Evolutionary conservation across 2,113 vertebrate species (phyloP), one percentile per base, ranked within the genome.

Genomic region (Zootoca vivipara): DNA sequence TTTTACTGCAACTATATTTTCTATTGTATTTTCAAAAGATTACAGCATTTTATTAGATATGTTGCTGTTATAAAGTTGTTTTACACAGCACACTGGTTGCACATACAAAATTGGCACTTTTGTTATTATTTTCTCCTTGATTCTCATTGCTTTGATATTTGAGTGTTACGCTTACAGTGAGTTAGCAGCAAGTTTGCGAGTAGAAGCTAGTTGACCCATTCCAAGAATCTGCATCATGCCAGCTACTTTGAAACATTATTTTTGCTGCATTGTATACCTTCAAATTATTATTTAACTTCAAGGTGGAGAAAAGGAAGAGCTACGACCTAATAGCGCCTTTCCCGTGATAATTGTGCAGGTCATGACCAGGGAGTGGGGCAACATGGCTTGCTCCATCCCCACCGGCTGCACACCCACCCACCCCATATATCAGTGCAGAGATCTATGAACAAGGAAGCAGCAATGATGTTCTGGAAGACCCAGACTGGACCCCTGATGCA

Each of bases 1-100:
- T 90, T 92, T 94, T 87, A 88, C 85, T 74, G 78, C 85, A 90
- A 88, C 77, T 89, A 26, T 89, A 90, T 91, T 90, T 92, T 89
- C 87, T 75, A 82, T 58, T 93, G 73, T 73, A 1, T 1, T 90
- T 93, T 91, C 91, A 85, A 85, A 89, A 89, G 74, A 92, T 87
- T 87, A 89, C 74, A 91, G 80, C 94, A 94, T 89, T 92, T 93
- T 94, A 92, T 92, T 91, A 89, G 58, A 16, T 30, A 89, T 89
- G 35, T 10, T 62, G 77, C 35, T 12, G 20, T 73, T 82, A 88
- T 85, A 93, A 92, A 86, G 64, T 91, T 91, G 62, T 78, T 89
- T 92, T 88, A 85, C 81, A 88, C 20, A 18, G 67, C 80, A 83
- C 40, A 77, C 90, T 92, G 80, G n/a, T 65, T 74, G 84, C 89